These are phyloP conservation scores for Halcyon leucocephala DNA, from an alignment of 2,797 vertebrate genomes.

Conservation along the genomic window DNA sequence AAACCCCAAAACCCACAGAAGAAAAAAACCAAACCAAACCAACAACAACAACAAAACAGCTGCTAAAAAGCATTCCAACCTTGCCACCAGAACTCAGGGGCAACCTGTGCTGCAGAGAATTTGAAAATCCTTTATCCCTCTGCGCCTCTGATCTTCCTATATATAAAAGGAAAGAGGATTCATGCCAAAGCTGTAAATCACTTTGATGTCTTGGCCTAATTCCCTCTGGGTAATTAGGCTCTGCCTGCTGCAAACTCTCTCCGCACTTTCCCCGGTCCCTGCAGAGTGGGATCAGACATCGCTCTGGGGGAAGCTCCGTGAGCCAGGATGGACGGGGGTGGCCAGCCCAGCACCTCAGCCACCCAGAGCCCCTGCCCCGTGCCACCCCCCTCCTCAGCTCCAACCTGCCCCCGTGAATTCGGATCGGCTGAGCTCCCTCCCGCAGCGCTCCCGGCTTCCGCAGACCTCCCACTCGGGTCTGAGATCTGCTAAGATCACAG, in stretches of 20 bases:
- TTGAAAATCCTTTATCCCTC: conserved; percentile 32
- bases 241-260: conserved; percentile 26
- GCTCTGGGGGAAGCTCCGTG: not conserved
- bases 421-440: not conserved
- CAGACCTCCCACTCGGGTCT: not conserved
- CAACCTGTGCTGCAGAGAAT: conserved; percentile 31
- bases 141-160: conserved; percentile 43
- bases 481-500: not conserved
- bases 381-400: not conserved
- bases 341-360: not conserved
- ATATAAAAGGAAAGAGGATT: conserved; percentile 41
- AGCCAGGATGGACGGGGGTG: not conserved
- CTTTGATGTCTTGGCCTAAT: conserved; percentile 62
- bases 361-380: not conserved
- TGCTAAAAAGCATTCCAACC: conserved; percentile 23
- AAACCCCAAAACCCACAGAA: not conserved
- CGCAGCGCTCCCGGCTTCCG: fast-evolving
- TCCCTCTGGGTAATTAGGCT: conserved; percentile 51
- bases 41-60: not conserved
- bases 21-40: no score
- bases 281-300: not conserved
- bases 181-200: conserved; percentile 50
- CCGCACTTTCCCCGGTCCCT: not conserved
- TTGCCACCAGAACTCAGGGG: conserved; percentile 41
- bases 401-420: not conserved